Conservation (phyloP, 2,888 invertebrate species). For the Choristoneura rosaceana region DNA sequence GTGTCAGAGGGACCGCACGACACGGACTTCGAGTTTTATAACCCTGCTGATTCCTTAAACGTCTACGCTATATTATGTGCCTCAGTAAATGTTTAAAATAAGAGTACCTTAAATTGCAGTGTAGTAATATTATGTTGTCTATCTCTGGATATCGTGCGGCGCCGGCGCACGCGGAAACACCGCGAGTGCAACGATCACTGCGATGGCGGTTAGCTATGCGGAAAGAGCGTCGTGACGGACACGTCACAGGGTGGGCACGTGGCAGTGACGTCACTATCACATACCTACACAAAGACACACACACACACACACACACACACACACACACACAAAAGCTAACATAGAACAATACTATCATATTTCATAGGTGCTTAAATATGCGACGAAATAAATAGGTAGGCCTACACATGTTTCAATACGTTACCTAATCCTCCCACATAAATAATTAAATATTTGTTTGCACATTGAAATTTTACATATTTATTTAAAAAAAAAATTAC, state of each 20-base stretch:
- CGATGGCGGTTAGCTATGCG: constrained; percentile 48
- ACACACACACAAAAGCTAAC: no score
- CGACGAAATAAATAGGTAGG: background rate
- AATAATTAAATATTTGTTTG: no score
- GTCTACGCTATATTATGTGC: no score
- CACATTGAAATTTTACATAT: no score
- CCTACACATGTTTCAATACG: no score
- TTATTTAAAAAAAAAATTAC: no score
- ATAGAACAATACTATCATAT: no score
- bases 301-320: background rate
- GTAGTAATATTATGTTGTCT: constrained; percentile 20
- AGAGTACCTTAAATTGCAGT: background rate
- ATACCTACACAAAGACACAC: background rate
- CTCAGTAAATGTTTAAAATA: no score
- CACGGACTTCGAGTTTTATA: no score
- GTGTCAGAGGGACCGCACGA: no score
- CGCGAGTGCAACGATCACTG: constrained; percentile 45
- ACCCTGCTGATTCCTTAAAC: no score
- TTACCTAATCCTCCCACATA: no score
- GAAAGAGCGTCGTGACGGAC: constrained; percentile 48
- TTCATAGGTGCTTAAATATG: background rate
- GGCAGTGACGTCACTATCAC: background rate
- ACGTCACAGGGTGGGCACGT: constrained; percentile 42
- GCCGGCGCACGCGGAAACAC: constrained; percentile 45
- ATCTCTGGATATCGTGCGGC: constrained; percentile 46